Conservation (phyloP, 1,140 invertebrate genomes). For the Bicyclus anynana region DNA sequence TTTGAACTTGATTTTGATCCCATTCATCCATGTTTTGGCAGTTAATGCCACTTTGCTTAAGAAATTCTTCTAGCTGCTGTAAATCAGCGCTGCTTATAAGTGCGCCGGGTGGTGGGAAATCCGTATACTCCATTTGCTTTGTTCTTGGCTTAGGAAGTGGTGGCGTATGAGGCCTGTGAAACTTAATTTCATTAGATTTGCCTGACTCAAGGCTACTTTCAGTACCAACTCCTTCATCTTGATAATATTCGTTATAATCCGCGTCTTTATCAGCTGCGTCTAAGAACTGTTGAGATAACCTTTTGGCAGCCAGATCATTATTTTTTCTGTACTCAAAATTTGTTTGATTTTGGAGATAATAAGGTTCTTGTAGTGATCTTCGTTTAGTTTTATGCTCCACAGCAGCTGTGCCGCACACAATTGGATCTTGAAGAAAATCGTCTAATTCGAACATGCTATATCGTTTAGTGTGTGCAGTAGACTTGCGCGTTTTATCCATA, state of each 20-base stretch:
- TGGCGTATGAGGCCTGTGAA: conserved; percentile 72
- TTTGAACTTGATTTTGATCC: conserved; percentile 81
- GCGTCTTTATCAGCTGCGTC: conserved; percentile 75
- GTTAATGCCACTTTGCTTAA: conserved; percentile 84
- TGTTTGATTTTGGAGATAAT: conserved; percentile 80
- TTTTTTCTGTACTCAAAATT: conserved; percentile 79
- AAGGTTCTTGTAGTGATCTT: conserved; percentile 84
- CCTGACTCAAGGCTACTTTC: conserved; percentile 76
- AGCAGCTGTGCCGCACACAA: conserved; percentile 72
- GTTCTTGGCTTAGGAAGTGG: conserved; percentile 70
- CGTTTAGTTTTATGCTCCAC: conserved; percentile 80
- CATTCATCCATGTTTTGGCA: conserved; percentile 82
- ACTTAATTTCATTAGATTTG: conserved; percentile 76
- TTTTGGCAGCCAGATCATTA: conserved; percentile 79
- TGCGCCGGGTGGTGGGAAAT: conserved; percentile 67
- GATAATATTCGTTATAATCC: conserved; percentile 72
- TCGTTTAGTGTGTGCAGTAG: conserved; percentile 79
- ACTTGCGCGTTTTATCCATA: conserved; percentile 77
- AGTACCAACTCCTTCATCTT: conserved; percentile 74
- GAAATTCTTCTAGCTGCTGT: conserved; percentile 84
- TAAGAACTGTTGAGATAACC: conserved; percentile 73
- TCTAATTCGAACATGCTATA: conserved; percentile 90
- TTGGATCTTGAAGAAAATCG: conserved; percentile 73
- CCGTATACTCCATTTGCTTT: conserved; percentile 67
- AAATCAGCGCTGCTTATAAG: conserved; percentile 81